Conservation (phyloP, 2,797 vertebrate genomes). For the Philypnodon macrostomus region DNA sequence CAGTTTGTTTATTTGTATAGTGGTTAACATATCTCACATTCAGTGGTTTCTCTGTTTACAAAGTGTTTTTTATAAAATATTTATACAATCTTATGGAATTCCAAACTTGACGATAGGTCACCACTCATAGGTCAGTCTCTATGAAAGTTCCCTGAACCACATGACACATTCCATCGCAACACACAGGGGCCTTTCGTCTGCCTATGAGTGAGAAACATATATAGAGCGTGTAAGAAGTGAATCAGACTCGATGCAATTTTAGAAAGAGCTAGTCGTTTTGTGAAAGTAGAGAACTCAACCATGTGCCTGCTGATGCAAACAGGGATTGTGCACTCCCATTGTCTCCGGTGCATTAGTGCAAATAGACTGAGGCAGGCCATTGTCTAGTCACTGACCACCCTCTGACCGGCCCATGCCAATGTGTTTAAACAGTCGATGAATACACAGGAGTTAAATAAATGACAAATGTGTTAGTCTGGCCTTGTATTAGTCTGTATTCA, state of each 20-base stretch:
- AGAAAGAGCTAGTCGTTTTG: no score
- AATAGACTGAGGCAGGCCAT: constrained; percentile 39
- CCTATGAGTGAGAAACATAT: not conserved
- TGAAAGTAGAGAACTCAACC: no score
- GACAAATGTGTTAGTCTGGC: no score
- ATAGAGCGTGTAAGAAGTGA: not conserved
- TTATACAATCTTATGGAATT: no score
- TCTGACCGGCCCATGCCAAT: constrained; percentile 30
- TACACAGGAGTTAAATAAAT: not conserved
- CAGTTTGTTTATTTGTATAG: no score
- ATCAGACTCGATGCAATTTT: constrained; percentile 3
- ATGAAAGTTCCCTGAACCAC: constrained; percentile 12
- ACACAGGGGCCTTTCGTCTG: constrained; percentile 52
- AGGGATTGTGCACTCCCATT: constrained; percentile 31
- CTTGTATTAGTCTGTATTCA: no score
- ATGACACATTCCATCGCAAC: constrained; percentile 41
- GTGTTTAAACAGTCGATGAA: constrained; percentile 3
- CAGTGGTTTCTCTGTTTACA: no score
- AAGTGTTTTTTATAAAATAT: not conserved
- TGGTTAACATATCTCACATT: no score
- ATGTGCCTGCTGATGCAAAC: constrained; percentile 16
- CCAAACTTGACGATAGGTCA: no score
- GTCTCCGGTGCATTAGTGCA: constrained; percentile 31
- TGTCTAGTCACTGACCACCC: constrained; percentile 41
- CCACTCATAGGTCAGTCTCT: constrained; percentile 19